A percentile compares a stretch with the other conserved stretches of the same genome.
Conservation (phyloP, 2,888 invertebrate species). For the Lamellibrachia satsuma region DNA sequence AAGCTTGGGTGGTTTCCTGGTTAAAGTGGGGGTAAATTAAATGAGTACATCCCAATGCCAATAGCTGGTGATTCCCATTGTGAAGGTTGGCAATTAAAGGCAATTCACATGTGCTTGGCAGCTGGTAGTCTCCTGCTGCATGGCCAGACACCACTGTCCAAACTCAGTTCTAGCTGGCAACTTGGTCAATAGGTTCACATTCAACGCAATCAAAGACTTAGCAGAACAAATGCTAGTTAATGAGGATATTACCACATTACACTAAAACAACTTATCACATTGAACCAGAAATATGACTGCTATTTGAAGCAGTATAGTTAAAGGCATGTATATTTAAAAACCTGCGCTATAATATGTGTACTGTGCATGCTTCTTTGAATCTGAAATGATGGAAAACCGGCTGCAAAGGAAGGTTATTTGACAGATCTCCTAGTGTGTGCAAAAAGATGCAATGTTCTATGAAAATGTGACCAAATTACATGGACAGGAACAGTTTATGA, state of each 20-base stretch:
- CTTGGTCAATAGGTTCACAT: not conserved
- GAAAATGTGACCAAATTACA: not conserved
- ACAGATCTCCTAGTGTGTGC: not conserved
- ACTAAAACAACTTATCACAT: not conserved
- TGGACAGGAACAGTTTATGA: not conserved
- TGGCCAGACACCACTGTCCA: not conserved
- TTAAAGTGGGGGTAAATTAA: not conserved
- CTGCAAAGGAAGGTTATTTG: not conserved
- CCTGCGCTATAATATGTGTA: too few species aligned
- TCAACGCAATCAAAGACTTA: not conserved
- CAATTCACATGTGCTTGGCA: not conserved
- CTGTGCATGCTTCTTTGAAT: too few species aligned
- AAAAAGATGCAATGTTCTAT: not conserved
- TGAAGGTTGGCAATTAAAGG: not conserved
- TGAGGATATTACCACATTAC: not conserved
- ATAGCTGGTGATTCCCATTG: slow-evolving; percentile 13
- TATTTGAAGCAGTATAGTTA: too few species aligned
- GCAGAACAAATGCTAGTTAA: not conserved
- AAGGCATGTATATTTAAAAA: too few species aligned
- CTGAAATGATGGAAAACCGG: not conserved
- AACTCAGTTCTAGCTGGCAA: not conserved
- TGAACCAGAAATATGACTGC: not conserved
- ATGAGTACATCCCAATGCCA: not conserved
- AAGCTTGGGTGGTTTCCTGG: not conserved
- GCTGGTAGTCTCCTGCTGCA: not conserved